phyloP scores from a whole-genome alignment of 2,113 vertebrate genomes.

The Paraplagusia blochii region DNA sequence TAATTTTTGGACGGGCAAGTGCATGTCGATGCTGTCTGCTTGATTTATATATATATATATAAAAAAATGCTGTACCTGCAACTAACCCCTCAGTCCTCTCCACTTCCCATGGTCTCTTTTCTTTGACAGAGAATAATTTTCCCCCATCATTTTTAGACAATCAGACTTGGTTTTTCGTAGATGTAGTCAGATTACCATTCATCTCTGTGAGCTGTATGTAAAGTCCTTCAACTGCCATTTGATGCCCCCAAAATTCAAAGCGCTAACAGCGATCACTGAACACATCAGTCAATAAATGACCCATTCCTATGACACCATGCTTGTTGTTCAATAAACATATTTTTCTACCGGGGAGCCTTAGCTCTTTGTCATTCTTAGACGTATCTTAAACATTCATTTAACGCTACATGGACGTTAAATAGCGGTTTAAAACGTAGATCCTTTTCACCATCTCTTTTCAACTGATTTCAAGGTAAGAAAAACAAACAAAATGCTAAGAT shows the following conservation, averaged over 20 bases:
- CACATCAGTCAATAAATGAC: constrained; percentile 66
- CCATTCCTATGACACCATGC: constrained; percentile 70
- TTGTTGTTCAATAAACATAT: constrained; percentile 88
- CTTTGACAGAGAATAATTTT: constrained; percentile 71
- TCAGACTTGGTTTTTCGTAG: constrained; percentile 43
- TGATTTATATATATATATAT: constrained; percentile 50
- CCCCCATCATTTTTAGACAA: constrained; percentile 38
- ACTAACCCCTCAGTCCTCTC: constrained; percentile 22
- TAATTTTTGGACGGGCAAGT: constrained; percentile 49
- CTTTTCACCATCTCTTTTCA: constrained; percentile 16
- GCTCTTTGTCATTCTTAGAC: constrained; percentile 59
- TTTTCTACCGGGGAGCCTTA: constrained; percentile 85
- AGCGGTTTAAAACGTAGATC: constrained; percentile 4
- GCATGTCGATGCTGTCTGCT: constrained; percentile 79
- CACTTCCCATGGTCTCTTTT: constrained; percentile 7
- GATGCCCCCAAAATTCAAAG: constrained; percentile 28
- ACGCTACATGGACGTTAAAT: not conserved
- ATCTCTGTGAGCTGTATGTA: constrained; percentile 45
- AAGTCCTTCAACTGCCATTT: constrained; percentile 38
- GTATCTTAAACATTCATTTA: constrained; percentile 1
- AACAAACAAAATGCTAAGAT: not conserved
- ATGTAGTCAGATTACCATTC: constrained; percentile 36
- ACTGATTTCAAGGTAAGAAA: constrained; percentile 65
- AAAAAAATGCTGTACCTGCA: constrained; percentile 60
- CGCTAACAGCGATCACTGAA: constrained; percentile 39